Conservation (phyloP, 2,113 vertebrate species). For the Urocitellus parryii region DNA sequence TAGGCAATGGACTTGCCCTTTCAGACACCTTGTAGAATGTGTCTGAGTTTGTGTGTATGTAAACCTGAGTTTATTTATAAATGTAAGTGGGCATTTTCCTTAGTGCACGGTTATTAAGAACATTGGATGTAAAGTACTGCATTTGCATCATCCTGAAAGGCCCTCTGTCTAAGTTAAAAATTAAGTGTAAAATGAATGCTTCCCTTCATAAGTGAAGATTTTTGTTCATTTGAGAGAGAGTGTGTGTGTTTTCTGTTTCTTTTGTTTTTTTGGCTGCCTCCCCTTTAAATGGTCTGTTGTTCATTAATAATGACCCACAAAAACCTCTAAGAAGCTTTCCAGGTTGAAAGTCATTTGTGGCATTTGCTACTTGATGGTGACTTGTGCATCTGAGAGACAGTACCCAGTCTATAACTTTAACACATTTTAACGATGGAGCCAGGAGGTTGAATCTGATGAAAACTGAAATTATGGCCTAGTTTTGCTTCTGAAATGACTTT, state of each 20-base stretch:
- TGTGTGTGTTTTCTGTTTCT: not conserved
- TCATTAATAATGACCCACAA: not conserved
- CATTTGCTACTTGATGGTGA: not conserved
- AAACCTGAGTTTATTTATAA: constrained; percentile 42
- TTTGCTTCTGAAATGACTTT: constrained; percentile 25
- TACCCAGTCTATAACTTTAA: not conserved
- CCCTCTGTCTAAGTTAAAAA: not conserved
- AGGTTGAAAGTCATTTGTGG: not conserved
- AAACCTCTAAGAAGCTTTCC: not conserved
- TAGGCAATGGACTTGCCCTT: not conserved
- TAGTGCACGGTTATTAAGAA: not conserved
- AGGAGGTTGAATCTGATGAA: not conserved
- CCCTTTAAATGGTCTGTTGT: not conserved
- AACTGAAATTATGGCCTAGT: not conserved
- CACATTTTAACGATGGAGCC: not conserved
- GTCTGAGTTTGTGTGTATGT: not conserved
- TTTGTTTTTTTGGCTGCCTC: not conserved
- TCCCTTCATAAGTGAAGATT: not conserved
- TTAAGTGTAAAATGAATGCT: not conserved
- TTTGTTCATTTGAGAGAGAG: not conserved
- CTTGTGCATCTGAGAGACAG: not conserved
- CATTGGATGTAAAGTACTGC: not conserved
- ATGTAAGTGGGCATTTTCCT: not conserved
- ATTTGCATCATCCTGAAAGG: constrained; percentile 1
- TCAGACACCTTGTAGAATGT: not conserved